Evolutionary conservation across 2,113 vertebrate species (phyloP), one percentile per base, ranked within the genome.

Genomic region (Vulpes ferrilata): DNA sequence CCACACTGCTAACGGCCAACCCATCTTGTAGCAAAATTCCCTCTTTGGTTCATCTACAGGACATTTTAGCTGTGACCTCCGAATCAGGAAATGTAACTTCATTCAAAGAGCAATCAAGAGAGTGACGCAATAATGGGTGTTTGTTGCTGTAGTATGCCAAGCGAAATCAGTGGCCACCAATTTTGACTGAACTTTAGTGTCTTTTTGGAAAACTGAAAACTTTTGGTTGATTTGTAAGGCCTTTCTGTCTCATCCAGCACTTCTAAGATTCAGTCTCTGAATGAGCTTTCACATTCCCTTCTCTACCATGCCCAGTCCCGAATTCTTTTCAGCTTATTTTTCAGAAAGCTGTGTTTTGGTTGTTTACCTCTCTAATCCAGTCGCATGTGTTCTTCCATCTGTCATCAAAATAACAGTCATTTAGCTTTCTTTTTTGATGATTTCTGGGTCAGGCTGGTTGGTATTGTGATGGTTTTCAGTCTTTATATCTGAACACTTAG

Each of bases 331-430:
- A 78, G 65, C 55, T 86, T 76, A n/a, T 62, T 81, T 32, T 43
- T 22, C 65, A 87, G 25, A 43, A 43, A 30, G 62, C 19, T 94
- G 15, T 76, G 65, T 27, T 87, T 93, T 93, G 86, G 23, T 90
- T 82, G 30, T 53, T 95, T 84, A 59, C 35, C 51, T 91, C 57
- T 38, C 64, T 89, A 80, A 59, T 81, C 30, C 30, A 96, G 23
- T 88, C 93, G 64, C 11, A 27, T 43, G 53, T 76, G 11, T 74
- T n/a, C 62, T 93, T 71, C 71, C 78, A 93, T 60, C 20, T 84
- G 71, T 93, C 67, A 85, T 97, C 87, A 90, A 74, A 96, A 95
- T 59, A 67, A 57, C 27, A 12, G 79, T 62, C n/a, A 38, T 67
- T 89, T 80, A 90, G 43, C 19, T 62, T 96, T 88, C 35, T 43